phyloP scores from a whole-genome alignment of 2,888 invertebrate genomes.

The Oeneis ivallda region DNA sequence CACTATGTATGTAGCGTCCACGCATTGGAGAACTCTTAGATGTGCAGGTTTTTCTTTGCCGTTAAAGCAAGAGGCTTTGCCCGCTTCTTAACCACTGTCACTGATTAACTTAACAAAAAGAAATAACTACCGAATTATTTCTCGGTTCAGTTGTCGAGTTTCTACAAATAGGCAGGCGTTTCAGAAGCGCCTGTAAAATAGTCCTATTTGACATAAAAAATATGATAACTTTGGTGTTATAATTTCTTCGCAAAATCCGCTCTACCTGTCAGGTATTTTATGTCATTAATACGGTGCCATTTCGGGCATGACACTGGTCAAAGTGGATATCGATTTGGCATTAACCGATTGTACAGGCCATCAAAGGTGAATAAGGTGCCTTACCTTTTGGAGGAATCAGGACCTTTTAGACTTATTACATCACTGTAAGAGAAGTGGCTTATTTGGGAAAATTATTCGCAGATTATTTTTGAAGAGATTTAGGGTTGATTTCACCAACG shows the following conservation, averaged over 20 bases:
- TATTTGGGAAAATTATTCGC: too few species aligned
- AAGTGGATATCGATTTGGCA: slow-evolving; percentile 54
- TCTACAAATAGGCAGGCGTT: not conserved
- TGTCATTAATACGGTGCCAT: slow-evolving; percentile 39
- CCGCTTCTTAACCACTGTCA: too few species aligned
- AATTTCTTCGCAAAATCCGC: not conserved
- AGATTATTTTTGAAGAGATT: too few species aligned
- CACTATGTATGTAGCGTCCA: too few species aligned
- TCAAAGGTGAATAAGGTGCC: slow-evolving; percentile 65
- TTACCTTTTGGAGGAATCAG: slow-evolving; percentile 64
- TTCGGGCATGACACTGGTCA: slow-evolving; percentile 50
- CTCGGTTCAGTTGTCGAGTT: too few species aligned
- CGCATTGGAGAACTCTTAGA: too few species aligned
- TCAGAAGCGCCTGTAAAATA: not conserved
- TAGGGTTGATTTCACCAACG: too few species aligned
- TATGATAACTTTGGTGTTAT: not conserved
- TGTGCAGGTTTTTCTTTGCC: too few species aligned
- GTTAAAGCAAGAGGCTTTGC: too few species aligned
- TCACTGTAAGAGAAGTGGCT: not conserved
- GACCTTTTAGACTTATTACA: slow-evolving; percentile 73
- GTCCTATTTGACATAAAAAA: not conserved
- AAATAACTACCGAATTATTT: too few species aligned
- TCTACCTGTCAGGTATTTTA: not conserved
- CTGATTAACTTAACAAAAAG: too few species aligned
- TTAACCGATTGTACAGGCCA: slow-evolving; percentile 56